Evolutionary conservation across 2,888 invertebrate species (phyloP), one percentile per base, ranked within the genome.

Genomic region (Icerya purchasi): DNA sequence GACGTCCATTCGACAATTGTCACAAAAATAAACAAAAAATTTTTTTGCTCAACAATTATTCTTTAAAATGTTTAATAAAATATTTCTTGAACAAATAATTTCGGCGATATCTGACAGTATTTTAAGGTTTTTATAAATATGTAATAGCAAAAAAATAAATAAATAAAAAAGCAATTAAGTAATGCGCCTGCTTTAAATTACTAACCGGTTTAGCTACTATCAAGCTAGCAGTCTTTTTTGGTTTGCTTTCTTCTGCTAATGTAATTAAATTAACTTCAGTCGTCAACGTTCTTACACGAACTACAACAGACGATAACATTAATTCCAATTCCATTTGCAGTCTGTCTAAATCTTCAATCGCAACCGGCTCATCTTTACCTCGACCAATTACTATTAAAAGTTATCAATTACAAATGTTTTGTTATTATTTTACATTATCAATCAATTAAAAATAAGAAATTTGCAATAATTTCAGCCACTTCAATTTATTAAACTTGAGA

Each of bases 241-340:
- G 58, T 53, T 62, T 64, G 24, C 60, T 60, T 59, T 66, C 67
- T 61, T 67, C 67, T 8, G 65, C 64, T 58, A 63, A 64, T 56
- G 64, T 66, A 55, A 67, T 58, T 2, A 64, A 63, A 36, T 60
- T 61, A 61, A 83, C 81, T 73, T 87, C 86, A 1, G 80, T 76
- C 66, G 83, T 83, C n/a, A 93, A 77, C 62, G 82, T 80, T 65
- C 88, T 77, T 65, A 83, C 78, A 60, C 92, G 77, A 19, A 89
- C 78, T 0, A 88, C 88, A 58, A 86, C 85, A 57, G 84, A 84
- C 0, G 88, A 86, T 22, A 93, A 75, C 56, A 93, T 74, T 22
- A 83, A 82, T 72, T 94, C 93, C 57, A 93, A 72, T 70, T 94
- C 93, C 57, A 84, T 73, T 70, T 94, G 93, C 10, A 94, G 73